These are phyloP conservation scores for Megalurothrips usitatus DNA, from an alignment of 2,888 invertebrate genomes.

Conservation along the genomic window DNA sequence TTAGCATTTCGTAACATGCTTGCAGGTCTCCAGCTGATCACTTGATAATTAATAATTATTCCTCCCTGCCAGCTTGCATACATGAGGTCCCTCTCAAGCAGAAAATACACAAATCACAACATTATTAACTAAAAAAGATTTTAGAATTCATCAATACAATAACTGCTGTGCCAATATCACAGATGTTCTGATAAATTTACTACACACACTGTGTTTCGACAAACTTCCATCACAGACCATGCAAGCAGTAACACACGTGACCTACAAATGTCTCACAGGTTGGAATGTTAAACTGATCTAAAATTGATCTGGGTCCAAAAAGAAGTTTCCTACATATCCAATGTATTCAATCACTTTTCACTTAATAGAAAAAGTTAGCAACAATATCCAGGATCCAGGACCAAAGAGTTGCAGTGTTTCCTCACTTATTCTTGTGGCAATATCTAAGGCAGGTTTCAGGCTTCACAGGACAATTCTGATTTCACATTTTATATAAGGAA, in stretches of 20 bases:
- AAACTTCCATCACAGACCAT: constrained; percentile 20
- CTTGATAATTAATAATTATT: neutral
- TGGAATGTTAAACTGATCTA: constrained; percentile 1
- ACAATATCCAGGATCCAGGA: no score
- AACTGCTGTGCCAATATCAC: constrained; percentile 17
- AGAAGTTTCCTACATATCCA: neutral
- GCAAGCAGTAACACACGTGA: neutral
- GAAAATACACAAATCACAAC: constrained; percentile 15
- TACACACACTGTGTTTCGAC: neutral
- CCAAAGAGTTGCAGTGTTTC: no score
- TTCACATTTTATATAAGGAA: no score
- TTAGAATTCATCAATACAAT: constrained; percentile 4
- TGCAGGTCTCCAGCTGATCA: neutral
- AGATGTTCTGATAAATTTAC: constrained; percentile 23
- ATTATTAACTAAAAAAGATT: neutral
- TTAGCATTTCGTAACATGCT: neutral
- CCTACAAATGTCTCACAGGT: neutral
- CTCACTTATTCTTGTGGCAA: no score
- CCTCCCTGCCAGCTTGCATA: neutral
- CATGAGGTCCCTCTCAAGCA: neutral
- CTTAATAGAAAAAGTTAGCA: no score
- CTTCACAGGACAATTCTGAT: no score
- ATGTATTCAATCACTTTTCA: no score
- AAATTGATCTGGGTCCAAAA: neutral
- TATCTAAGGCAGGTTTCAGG: no score